These are phyloP conservation scores for Bombus soroeensis DNA, from an alignment of 1,140 invertebrate genomes.

Conservation along the genomic window DNA sequence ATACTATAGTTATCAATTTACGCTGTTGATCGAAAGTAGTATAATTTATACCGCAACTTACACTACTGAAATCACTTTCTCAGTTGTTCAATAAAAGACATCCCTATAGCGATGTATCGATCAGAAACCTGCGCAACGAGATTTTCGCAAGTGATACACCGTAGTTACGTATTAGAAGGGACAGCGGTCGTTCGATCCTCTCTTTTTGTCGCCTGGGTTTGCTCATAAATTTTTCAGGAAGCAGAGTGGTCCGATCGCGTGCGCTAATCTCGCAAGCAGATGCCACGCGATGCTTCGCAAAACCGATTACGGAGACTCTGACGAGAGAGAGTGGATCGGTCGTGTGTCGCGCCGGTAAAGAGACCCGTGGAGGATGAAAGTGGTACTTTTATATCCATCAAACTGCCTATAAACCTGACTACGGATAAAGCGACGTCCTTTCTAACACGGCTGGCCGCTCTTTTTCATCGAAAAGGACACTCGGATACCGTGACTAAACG, in stretches of 20 bases:
- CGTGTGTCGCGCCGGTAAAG: conserved; percentile 50
- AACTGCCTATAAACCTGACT: conserved; percentile 50
- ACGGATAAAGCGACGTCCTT: conserved; percentile 53
- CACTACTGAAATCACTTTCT: no score
- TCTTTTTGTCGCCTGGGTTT: conserved; percentile 17
- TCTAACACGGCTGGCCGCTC: background rate
- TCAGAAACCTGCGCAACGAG: no score
- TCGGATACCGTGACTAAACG: conserved; percentile 64
- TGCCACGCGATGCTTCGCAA: conserved; percentile 74
- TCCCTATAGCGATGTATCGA: no score
- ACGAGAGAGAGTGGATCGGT: conserved; percentile 35
- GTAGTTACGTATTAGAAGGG: background rate
- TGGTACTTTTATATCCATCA: conserved; percentile 65
- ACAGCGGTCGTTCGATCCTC: conserved; percentile 37
- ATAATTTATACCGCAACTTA: no score
- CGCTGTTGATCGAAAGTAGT: no score
- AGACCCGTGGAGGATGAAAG: conserved; percentile 58
- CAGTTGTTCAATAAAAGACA: no score
- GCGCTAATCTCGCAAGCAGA: conserved; percentile 75
- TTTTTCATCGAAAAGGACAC: conserved; percentile 56
- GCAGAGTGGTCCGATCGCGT: conserved; percentile 63
- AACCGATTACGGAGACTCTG: conserved; percentile 55
- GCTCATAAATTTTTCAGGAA: conserved; percentile 67
- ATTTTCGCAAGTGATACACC: no score
- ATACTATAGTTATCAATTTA: no score